phyloP scores from a whole-genome alignment of 1,140 invertebrate species.

The Neocloeon triangulifer region DNA sequence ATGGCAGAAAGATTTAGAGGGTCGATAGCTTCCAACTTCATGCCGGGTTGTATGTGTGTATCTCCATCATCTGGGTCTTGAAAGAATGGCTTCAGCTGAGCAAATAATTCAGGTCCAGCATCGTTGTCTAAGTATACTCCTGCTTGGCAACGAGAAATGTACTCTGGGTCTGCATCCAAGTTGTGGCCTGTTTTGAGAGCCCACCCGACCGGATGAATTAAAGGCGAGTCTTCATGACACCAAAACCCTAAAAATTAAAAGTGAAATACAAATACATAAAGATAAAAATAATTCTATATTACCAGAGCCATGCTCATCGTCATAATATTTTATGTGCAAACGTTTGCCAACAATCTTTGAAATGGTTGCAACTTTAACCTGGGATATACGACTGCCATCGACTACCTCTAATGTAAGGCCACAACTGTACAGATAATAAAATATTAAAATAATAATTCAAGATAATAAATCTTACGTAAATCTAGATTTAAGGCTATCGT shows the following conservation, averaged over 20 bases:
- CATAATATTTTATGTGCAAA: conserved; percentile 74
- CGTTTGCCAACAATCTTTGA: conserved; percentile 78
- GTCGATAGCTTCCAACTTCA: conserved; percentile 94
- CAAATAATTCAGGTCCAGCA: conserved; percentile 51
- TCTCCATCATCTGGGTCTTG: too few relatives aligned
- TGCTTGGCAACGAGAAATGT: conserved; percentile 36
- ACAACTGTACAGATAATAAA: conserved; percentile 16
- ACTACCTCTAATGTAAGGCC: conserved; percentile 81
- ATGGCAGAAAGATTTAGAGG: conserved; percentile 83
- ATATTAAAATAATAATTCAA: conserved; percentile 1
- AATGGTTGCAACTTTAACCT: conserved; percentile 76
- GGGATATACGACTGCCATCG: conserved; percentile 84
- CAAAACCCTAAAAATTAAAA: conserved; percentile 60
- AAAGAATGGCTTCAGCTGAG: conserved; percentile 21
- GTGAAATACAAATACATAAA: background rate
- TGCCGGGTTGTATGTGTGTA: too few relatives aligned
- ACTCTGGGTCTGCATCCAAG: conserved; percentile 56
- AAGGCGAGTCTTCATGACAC: conserved; percentile 85
- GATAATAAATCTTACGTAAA: conserved; percentile 26
- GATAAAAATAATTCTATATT: too few relatives aligned
- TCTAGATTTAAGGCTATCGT: conserved; percentile 56
- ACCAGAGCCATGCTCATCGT: conserved; percentile 60
- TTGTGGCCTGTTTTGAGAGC: conserved; percentile 58
- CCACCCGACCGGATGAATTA: conserved; percentile 93
- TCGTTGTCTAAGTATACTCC: conserved; percentile 37